phyloP scores from a whole-genome alignment of 2,888 invertebrate genomes.

The Leptura quadrifasciata region DNA sequence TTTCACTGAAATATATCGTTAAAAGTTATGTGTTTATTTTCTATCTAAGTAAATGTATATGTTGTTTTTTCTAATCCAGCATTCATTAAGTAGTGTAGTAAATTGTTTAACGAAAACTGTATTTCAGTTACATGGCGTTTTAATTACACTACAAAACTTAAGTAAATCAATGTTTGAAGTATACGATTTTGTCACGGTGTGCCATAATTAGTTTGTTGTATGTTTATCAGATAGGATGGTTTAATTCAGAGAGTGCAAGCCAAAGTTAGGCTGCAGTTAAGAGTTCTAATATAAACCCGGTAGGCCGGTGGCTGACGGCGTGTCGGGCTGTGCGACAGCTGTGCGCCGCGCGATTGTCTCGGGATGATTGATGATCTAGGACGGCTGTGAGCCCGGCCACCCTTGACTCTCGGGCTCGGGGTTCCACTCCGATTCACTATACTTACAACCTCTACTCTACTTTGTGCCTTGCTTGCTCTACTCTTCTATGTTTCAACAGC shows the following conservation, averaged over 20 bases:
- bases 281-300: conserved; percentile 70
- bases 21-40: too few relatives aligned
- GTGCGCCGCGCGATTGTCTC: conserved; percentile 78
- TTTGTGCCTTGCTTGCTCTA: conserved; percentile 45
- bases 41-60: too few relatives aligned
- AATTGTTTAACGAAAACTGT: background rate
- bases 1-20: too few relatives aligned
- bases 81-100: background rate
- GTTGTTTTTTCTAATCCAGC: background rate
- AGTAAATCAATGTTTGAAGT: conserved; percentile 11
- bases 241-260: conserved; percentile 60
- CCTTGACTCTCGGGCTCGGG: conserved; percentile 70
- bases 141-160: conserved; percentile 9
- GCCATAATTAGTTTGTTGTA: conserved; percentile 40
- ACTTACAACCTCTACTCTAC: conserved; percentile 56
- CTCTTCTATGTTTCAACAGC: conserved; percentile 53
- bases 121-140: background rate
- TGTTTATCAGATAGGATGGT: conserved; percentile 44
- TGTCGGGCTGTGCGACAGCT: conserved; percentile 76
- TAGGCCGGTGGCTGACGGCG: conserved; percentile 70
- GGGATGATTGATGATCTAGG: conserved; percentile 79
- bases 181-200: conserved; percentile 32
- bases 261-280: conserved; percentile 65
- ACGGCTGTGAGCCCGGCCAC: conserved; percentile 72
- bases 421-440: conserved; percentile 69